Base-by-base conservation (phyloP, 2,113 vertebrate genomes). In the Eulemur macaco region DNA sequence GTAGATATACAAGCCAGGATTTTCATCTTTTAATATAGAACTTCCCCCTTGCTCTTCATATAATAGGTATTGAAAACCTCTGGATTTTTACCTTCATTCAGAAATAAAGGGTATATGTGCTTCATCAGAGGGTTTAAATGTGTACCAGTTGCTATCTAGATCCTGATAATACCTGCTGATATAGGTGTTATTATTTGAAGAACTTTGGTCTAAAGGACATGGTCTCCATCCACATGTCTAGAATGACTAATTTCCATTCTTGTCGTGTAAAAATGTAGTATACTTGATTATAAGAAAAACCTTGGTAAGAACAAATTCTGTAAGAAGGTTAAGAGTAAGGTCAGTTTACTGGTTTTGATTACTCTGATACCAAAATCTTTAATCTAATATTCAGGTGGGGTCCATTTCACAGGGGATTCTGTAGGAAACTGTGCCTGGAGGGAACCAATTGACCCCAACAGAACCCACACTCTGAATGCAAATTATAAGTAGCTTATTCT, bases 1-100 rank as follows among this genome's bases (percentile, higher is more conserved):
- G 58, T 95, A n/a, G 89, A 95, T 91, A 76, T 83, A 91, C 54
- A 94, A 96, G 54, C 17, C 63, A 81, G 12, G 21, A 68, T 93
- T 96, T 96, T 93, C 80, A 76, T 76, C 86, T 91, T 34, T 91
- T 47, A 71, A 17, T 91, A 58, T 20, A 71, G 68, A 95, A 60
- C 12, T 71, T 95, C 13, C 13, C 34, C 25, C 23, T 85, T 96
- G 39, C 13, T 90, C 4, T 42, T 86, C 64, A 58, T n/a, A 47
- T 64, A 85, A 63, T 60, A 73, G 12, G 23, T 88, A 29, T 91
- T 74, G 18, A 94, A 83, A 87, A 52, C 2, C 37, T 81, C 25
- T 42, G 39, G 45, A 37, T 69, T 77, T 89, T 86, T 73, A 21
- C n/a, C 8, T 86, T 93, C 56, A 68, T 73, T 91, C 47, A 76